These are phyloP conservation scores for Gymnothorax javanicus DNA, from an alignment of 2,797 vertebrate species.

Conservation along the genomic window DNA sequence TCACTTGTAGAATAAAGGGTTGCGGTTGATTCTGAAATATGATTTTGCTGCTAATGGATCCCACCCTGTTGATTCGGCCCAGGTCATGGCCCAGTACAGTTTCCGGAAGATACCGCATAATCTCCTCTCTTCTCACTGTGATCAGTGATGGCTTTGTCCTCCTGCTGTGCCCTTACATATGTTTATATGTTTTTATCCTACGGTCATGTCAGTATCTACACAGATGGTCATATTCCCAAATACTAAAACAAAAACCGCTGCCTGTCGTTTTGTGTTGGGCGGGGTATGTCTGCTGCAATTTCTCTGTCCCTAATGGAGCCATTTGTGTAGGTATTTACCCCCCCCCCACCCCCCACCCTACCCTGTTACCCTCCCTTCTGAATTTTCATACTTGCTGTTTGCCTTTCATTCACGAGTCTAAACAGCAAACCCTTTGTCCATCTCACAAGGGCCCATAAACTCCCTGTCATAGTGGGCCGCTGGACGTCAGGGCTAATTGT, in stretches of 20 bases:
- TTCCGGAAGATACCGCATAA: slow-evolving; percentile 12
- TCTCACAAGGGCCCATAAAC: slow-evolving; percentile 72
- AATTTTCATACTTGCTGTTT: slow-evolving; percentile 74
- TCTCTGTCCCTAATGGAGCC: slow-evolving; percentile 45
- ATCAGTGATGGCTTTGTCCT: background rate
- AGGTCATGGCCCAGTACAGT: background rate
- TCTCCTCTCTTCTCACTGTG: background rate
- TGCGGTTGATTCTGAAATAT: slow-evolving; percentile 25
- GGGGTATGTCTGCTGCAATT: background rate
- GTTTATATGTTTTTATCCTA: slow-evolving; percentile 19
- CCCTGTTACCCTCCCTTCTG: slow-evolving; percentile 57
- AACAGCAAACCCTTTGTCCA: slow-evolving; percentile 75
- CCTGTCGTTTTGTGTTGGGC: slow-evolving; percentile 14
- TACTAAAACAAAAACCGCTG: slow-evolving; percentile 11
- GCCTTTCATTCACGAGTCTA: slow-evolving; percentile 69
- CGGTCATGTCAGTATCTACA: background rate
- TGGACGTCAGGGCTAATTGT: slow-evolving; percentile 74
- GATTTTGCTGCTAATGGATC: slow-evolving; percentile 9
- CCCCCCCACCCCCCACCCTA: slow-evolving; percentile 17
- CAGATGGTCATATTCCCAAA: slow-evolving; percentile 1
- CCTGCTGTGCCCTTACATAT: background rate
- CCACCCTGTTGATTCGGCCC: background rate
- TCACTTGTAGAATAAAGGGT: slow-evolving; percentile 21
- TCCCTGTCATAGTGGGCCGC: slow-evolving; percentile 66
- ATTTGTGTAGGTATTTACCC: slow-evolving; percentile 56